These are phyloP conservation scores for Tokudaia tokunoshimensis DNA, from an alignment of 2,797 vertebrate genomes.

Conservation along the genomic window DNA sequence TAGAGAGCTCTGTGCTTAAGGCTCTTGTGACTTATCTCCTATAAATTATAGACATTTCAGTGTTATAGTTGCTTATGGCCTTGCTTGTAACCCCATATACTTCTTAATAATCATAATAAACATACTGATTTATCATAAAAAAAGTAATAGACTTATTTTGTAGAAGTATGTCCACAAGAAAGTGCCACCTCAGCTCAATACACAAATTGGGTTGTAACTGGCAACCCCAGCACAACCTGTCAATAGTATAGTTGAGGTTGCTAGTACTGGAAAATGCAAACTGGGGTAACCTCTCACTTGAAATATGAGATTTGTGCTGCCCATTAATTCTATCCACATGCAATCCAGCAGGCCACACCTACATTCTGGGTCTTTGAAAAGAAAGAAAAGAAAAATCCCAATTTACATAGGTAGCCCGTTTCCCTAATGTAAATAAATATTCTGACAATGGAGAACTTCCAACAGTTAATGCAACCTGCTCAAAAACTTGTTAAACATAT, in stretches of 20 bases:
- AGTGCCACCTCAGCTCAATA: background rate
- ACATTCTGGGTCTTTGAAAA: slow-evolving; percentile 15
- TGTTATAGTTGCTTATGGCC: background rate
- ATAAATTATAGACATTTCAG: background rate
- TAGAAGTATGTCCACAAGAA: background rate
- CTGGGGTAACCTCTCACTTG: background rate
- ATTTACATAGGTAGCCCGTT: background rate
- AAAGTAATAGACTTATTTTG: background rate
- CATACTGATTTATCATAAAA: background rate
- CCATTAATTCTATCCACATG: background rate
- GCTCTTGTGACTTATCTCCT: background rate
- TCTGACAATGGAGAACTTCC: background rate
- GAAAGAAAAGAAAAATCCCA: background rate
- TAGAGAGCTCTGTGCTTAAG: background rate
- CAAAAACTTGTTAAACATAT: slow-evolving; percentile 16
- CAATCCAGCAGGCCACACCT: background rate
- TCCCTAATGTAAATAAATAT: slow-evolving; percentile 23
- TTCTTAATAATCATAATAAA: background rate
- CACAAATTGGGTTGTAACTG: background rate
- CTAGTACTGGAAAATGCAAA: background rate
- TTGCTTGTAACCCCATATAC: background rate
- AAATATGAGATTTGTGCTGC: background rate
- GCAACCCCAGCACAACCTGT: background rate
- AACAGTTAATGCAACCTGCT: background rate
- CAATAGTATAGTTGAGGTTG: background rate